Evolutionary conservation across 2,113 vertebrate genomes (phyloP).

Genomic region (Anhinga anhinga): DNA sequence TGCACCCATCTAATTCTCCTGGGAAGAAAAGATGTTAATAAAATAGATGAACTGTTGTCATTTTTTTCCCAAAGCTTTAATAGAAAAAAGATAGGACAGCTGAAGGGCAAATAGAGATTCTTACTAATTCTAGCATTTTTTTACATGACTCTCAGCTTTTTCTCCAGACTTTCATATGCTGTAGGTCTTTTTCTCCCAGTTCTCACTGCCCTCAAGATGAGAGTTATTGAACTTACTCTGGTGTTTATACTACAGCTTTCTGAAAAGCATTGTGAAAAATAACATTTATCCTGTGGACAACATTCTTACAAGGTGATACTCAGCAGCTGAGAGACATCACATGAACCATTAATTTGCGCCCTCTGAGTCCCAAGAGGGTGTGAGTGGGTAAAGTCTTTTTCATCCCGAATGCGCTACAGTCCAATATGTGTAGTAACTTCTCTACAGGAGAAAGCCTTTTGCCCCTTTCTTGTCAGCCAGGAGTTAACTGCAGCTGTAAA

Average conservation of each 20-base stretch:
- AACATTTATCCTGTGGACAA: background rate
- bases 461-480: background rate
- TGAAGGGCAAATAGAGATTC: slow-evolving; percentile 10
- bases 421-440: background rate
- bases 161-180: background rate
- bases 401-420: background rate
- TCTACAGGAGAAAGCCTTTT: background rate
- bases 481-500: background rate
- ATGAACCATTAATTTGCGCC: background rate
- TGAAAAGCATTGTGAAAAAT: background rate
- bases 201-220: background rate
- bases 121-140: background rate
- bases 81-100: slow-evolving; percentile 18
- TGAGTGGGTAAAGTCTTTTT: background rate
- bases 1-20: slow-evolving; percentile 43
- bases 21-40: slow-evolving; percentile 40
- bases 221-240: background rate
- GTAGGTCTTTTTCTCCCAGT: background rate
- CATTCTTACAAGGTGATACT: background rate
- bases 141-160: background rate
- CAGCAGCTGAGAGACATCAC: background rate
- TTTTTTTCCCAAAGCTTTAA: background rate
- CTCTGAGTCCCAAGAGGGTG: background rate
- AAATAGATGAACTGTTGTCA: slow-evolving; percentile 48
- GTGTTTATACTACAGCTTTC: background rate